Evolutionary conservation across 2,113 vertebrate species (phyloP).

Genomic region (Otocyon megalotis): DNA sequence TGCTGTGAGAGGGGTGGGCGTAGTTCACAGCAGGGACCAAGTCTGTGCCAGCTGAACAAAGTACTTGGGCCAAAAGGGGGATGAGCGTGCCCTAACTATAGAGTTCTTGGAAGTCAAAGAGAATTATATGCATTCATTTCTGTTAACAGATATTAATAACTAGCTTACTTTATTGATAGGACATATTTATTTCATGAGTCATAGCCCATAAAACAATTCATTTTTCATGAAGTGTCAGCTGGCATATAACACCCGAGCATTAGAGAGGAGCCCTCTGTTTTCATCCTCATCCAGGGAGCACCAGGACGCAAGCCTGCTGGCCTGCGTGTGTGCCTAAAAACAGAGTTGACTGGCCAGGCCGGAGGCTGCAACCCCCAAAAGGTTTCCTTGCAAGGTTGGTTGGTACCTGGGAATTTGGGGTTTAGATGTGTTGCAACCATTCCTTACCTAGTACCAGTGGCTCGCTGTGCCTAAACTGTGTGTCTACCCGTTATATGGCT

Average conservation of each 20-base stretch:
- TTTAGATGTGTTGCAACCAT: not conserved
- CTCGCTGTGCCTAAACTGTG: not conserved
- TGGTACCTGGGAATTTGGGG: not conserved
- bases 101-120: not conserved
- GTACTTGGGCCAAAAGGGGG: not conserved
- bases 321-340: not conserved
- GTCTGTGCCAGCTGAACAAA: not conserved
- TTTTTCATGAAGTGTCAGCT: not conserved
- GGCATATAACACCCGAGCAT: not conserved
- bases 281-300: not conserved
- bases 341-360: not conserved
- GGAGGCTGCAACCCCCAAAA: not conserved
- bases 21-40: not conserved
- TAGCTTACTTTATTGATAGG: not conserved
- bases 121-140: not conserved
- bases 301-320: not conserved
- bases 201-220: not conserved
- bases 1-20: not conserved
- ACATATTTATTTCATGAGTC: not conserved
- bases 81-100: not conserved
- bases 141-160: not conserved
- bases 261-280: not conserved
- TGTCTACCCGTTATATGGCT: not conserved
- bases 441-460: not conserved
- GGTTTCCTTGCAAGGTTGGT: not conserved